Evolutionary conservation across 1,140 invertebrate genomes (phyloP).

Genomic region (Venustaconcha ellipsiformis): DNA sequence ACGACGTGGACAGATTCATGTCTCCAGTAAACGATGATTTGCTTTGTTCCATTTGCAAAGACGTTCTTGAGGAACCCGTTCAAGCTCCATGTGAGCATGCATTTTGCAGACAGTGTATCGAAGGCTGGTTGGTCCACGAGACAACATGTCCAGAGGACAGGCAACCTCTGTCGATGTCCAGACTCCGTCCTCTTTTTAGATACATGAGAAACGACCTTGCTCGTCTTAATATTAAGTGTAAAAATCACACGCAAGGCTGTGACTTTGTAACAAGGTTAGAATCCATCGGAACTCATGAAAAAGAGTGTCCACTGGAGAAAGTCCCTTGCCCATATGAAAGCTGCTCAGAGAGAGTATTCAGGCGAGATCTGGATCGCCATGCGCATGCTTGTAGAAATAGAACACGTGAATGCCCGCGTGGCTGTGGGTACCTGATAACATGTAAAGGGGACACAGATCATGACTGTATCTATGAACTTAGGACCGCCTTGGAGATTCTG

Average conservation of each 20-base stretch:
- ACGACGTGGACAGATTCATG: conserved; percentile 56
- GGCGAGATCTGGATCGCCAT: conserved; percentile 36
- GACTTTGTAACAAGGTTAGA: conserved; percentile 39
- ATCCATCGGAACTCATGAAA: conserved; percentile 41
- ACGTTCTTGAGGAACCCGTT: conserved; percentile 60
- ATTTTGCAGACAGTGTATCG: conserved; percentile 53
- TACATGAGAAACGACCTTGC: conserved; percentile 62
- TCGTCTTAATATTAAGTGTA: conserved; percentile 48
- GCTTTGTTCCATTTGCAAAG: conserved; percentile 60
- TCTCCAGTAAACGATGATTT: conserved; percentile 55
- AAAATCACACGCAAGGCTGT: conserved; percentile 42
- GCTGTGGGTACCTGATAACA: conserved; percentile 50
- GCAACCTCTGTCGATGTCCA: conserved; percentile 29
- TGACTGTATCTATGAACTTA: conserved; percentile 59
- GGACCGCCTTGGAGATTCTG: conserved; percentile 49
- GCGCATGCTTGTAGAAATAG: conserved; percentile 37
- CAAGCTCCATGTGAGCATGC: conserved; percentile 63
- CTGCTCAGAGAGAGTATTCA: conserved; percentile 30
- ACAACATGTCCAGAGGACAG: conserved; percentile 59
- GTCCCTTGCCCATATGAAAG: conserved; percentile 49
- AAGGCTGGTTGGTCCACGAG: conserved; percentile 56
- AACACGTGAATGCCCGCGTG: conserved; percentile 40
- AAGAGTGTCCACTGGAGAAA: conserved; percentile 37
- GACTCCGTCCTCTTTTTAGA: conserved; percentile 48
- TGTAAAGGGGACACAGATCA: conserved; percentile 41